These are phyloP conservation scores for Falco novaeseelandiae DNA, from an alignment of 2,797 vertebrate species.

Conservation along the genomic window DNA sequence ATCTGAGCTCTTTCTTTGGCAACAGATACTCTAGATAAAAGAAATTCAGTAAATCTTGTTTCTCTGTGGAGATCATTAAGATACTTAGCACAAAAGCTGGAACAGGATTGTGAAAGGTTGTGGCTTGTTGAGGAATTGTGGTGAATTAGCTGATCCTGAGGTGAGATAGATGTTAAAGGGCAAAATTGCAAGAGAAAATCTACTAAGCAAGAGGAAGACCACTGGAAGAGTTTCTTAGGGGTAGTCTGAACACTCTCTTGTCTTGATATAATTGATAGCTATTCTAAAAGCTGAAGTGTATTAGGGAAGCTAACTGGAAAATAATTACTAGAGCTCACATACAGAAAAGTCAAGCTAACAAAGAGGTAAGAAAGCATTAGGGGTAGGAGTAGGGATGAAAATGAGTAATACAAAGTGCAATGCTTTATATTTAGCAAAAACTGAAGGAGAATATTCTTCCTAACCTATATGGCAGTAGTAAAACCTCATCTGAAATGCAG, in stretches of 20 bases:
- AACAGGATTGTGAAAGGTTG: neutral
- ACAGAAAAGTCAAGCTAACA: neutral
- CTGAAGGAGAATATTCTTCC: neutral
- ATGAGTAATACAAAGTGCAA: neutral
- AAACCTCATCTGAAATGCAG: neutral
- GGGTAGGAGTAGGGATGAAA: neutral
- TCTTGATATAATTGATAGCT: too few species aligned
- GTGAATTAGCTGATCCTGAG: neutral
- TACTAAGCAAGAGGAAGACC: neutral
- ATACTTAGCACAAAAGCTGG: fast-evolving
- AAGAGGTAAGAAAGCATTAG: neutral
- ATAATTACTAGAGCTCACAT: neutral
- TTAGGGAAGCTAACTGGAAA: neutral
- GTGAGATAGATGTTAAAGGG: neutral
- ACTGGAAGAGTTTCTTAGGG: neutral
- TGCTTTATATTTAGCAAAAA: neutral
- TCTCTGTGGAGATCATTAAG: neutral
- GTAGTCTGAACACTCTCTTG: too few species aligned
- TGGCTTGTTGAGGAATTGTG: fast-evolving
- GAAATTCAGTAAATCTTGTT: neutral
- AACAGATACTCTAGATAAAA: neutral
- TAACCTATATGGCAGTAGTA: neutral
- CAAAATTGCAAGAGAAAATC: neutral
- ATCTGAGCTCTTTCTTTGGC: neutral
- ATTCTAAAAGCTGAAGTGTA: neutral